Base-by-base conservation (phyloP, 1,140 invertebrate genomes). In the Pectinophora gossypiella region DNA sequence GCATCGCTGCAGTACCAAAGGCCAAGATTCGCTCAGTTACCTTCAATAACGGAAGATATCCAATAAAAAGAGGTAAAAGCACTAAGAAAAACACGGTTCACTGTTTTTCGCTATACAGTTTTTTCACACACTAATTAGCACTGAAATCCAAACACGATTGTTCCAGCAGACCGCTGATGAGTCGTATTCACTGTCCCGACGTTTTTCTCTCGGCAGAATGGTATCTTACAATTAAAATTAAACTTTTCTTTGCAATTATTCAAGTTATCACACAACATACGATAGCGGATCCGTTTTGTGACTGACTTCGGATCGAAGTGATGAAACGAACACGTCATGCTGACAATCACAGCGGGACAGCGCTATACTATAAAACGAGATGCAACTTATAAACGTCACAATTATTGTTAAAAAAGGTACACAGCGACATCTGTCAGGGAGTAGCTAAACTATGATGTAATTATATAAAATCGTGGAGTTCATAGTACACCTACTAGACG, bases 261-360 rank as follows among this genome's bases (percentile, higher is more conserved):
- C 27, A 40, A 16, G 9, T 4, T 9, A 48, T 75, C 59, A 78
- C 66, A 62, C n/a, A 70, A 64, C 51, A 59, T 44, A 59, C 64
- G 52, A 64, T 56, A 53, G 54, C 48, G 61, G 61, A 69, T 64
- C 58, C 67, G 60, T 54, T 78, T 74, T 76, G 77, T 77, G 61
- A 84, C 80, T 82, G 78, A 84, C 80, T 84, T 84, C 77, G 55
- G 65, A 64, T 71, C 66, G 64, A 64, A 76, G 38, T 54, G 51
- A 42, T 54, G 54, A 45, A 55, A 53, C 54, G 54, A 67, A 79
- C 78, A 84, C 72, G 77, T 80, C 76, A 80, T 67, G 54, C 59
- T 75, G 72, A 80, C 71, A 72, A 59, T 52, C 66, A 62, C 50
- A 76, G 19, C 35, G 56, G 50, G 71, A 81, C 48, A 57, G 51